Base-by-base conservation (phyloP, 2,888 invertebrate species). In the Acanthosepion pharaonis region DNA sequence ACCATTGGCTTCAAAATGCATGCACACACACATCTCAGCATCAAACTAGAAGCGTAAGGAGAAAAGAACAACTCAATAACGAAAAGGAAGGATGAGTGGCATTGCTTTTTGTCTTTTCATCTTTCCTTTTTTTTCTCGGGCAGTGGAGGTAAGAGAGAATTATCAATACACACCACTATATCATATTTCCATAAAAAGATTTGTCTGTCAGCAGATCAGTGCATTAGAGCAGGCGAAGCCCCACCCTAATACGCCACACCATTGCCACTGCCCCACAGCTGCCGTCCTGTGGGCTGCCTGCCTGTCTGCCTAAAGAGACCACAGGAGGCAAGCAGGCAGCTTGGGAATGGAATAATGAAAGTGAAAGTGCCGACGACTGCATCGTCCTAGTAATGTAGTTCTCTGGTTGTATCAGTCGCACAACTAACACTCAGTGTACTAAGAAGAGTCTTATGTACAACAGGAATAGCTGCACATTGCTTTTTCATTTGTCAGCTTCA, bases 121-220 rank as follows among this genome's bases (percentile, higher is more conserved):
- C 25, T 64, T 28, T 28, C 64, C 9, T 64, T n/a, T 11, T 18
- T n/a, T n/a, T 28, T 11, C 9, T 25, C 25, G 25, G 23, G 25
- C 64, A 64, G 25, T 28, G 25, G 25, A 64, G 8, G 28, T 15
- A n/a, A n/a, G n/a, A n/a, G n/a, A 78, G 78, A 78, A 78, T 78
- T 78, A 78, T n/a, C 78, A 78, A n/a, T n/a, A n/a, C 78, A 28
- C 11, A 28, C 78, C 11, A n/a, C 78, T 78, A 78, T 78, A 28
- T 78, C 78, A 78, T 78, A 78, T 78, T 78, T 78, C 78, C 78
- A 78, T 78, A 78, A 78, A 78, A 78, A 78, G 78, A 78, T 78
- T 9, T 78, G 78, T n/a, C 78, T 78, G 78, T 78, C 78, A 78
- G 78, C 78, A 78, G 78, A n/a, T 28, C 78, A 78, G 78, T 78